Conservation (phyloP, 2,797 vertebrate genomes). For the Gymnothorax reevesii region DNA sequence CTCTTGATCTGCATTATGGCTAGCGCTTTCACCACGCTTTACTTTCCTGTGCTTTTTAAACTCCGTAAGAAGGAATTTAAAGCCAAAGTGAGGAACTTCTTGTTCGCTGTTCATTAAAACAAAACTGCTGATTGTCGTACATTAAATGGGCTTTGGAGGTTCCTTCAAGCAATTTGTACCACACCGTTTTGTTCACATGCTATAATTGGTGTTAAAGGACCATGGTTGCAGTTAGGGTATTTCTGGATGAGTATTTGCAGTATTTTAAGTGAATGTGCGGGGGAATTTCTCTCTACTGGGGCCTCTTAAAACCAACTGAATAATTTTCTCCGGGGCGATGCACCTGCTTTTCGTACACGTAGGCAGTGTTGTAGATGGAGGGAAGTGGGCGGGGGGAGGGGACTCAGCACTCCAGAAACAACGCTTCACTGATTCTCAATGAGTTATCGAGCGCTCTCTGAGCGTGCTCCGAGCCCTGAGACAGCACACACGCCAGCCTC, state of each 20-base stretch:
- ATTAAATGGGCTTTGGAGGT: neutral
- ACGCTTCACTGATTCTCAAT: conserved; percentile 13
- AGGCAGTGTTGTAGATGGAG: neutral
- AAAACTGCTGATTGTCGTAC: neutral
- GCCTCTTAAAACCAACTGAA: neutral
- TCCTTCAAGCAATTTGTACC: neutral
- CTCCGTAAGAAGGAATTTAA: neutral
- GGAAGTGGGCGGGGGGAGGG: neutral
- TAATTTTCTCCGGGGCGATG: neutral
- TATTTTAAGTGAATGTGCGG: neutral
- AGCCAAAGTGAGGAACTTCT: neutral
- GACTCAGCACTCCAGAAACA: neutral
- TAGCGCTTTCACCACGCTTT: neutral
- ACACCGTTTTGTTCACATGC: neutral
- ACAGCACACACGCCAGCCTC: neutral
- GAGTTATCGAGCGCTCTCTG: conserved; percentile 7
- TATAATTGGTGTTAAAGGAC: neutral
- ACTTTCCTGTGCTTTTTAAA: neutral
- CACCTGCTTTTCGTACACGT: neutral
- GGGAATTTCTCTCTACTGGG: neutral
- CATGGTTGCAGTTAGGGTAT: neutral
- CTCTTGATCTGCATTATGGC: neutral
- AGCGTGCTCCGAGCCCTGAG: neutral
- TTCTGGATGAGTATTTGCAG: neutral
- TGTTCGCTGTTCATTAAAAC: neutral